Conservation (phyloP, 1,140 invertebrate species). For the Pentalonia nigronervosa region DNA sequence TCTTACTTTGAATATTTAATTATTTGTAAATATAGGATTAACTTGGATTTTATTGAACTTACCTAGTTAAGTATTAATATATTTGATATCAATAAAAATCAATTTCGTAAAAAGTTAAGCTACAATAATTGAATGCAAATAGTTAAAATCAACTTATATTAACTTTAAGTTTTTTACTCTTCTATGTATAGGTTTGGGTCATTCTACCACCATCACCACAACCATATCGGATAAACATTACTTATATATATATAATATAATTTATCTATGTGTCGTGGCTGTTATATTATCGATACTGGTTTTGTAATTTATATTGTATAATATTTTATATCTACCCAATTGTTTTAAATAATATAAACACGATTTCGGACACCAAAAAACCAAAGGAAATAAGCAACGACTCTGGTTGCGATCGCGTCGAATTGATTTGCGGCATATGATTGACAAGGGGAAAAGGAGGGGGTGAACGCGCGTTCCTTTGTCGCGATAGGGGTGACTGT, state of each 20-base stretch:
- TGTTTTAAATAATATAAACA: not conserved
- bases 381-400: not conserved
- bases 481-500: not conserved
- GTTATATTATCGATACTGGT: not conserved
- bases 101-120: no score
- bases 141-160: no score
- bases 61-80: no score
- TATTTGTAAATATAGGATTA: no score
- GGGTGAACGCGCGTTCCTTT: not conserved
- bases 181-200: no score
- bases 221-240: not conserved
- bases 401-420: not conserved
- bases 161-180: no score
- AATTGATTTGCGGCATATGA: not conserved
- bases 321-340: not conserved
- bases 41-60: no score
- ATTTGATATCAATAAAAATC: no score
- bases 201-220: no score
- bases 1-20: no score
- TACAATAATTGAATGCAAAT: no score
- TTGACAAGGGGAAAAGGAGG: not conserved
- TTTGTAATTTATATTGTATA: not conserved
- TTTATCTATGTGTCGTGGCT: not conserved
- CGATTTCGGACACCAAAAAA: not conserved
- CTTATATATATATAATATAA: no score